Evolutionary conservation across 2,888 invertebrate species (phyloP).

Genomic region (Gymnoscelis rufifasciata): DNA sequence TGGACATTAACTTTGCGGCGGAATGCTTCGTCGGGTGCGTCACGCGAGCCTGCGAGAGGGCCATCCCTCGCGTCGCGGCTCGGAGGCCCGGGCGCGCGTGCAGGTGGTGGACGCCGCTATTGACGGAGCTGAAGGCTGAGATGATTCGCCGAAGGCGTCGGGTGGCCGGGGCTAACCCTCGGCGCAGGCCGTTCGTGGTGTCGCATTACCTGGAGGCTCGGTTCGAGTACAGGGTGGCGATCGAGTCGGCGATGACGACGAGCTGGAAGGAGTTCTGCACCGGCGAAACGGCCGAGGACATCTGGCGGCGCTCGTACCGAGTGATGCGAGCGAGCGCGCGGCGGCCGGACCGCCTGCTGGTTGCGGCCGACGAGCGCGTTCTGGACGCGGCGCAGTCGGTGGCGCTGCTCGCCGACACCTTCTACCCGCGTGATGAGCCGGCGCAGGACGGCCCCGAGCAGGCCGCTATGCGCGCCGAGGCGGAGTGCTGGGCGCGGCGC

Average conservation of each 20-base stretch:
- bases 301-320: neutral
- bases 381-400: neutral
- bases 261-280: slow-evolving; percentile 3
- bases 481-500: no score
- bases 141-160: neutral
- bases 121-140: neutral
- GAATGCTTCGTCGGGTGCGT: neutral
- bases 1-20: neutral
- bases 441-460: no score
- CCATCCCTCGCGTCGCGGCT: neutral
- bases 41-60: neutral
- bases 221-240: neutral
- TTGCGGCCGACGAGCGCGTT: neutral
- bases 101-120: slow-evolving; percentile 1
- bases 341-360: neutral
- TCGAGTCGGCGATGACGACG: neutral
- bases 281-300: neutral
- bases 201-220: neutral
- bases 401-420: neutral
- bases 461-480: no score
- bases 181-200: neutral
- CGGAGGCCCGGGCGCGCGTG: neutral
- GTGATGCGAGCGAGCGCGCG: neutral
- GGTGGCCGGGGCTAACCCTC: neutral
- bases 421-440: neutral